Conservation (phyloP, 2,113 vertebrate species). For the Acinonyx jubatus region DNA sequence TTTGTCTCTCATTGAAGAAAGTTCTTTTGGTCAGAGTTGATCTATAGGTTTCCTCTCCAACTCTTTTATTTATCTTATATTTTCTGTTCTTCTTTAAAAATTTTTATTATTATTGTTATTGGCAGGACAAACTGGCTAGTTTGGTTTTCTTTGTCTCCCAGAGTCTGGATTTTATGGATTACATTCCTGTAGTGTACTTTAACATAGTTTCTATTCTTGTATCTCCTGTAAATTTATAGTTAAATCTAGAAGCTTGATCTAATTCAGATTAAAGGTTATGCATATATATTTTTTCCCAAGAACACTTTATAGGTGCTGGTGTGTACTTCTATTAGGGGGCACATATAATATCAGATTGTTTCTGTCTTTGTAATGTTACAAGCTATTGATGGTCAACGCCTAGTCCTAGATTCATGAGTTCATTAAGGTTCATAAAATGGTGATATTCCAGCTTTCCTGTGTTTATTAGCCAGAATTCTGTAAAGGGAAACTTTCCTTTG, state of each 20-base stretch:
- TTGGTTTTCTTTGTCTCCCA: constrained; percentile 1
- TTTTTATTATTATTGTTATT: background rate
- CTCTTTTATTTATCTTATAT: background rate
- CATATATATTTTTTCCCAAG: background rate
- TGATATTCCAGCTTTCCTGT: background rate
- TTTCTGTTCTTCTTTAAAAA: background rate
- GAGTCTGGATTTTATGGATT: constrained; percentile 38
- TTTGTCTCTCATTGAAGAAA: background rate
- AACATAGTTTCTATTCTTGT: background rate
- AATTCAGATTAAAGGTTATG: background rate
- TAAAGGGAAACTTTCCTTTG: constrained; percentile 17
- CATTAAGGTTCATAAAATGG: background rate
- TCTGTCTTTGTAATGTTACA: constrained; percentile 31
- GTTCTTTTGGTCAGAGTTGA: background rate
- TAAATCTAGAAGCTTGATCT: background rate
- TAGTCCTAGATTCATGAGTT: background rate
- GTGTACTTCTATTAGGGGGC: background rate
- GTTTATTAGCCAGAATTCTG: constrained; percentile 7
- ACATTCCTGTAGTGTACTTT: background rate
- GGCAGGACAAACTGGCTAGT: background rate
- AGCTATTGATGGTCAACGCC: background rate
- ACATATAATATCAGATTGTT: background rate
- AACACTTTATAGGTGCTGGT: background rate
- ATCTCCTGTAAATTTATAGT: background rate
- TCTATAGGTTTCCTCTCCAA: background rate